Conservation (phyloP, 2,113 vertebrate species). For the Sapajus apella region DNA sequence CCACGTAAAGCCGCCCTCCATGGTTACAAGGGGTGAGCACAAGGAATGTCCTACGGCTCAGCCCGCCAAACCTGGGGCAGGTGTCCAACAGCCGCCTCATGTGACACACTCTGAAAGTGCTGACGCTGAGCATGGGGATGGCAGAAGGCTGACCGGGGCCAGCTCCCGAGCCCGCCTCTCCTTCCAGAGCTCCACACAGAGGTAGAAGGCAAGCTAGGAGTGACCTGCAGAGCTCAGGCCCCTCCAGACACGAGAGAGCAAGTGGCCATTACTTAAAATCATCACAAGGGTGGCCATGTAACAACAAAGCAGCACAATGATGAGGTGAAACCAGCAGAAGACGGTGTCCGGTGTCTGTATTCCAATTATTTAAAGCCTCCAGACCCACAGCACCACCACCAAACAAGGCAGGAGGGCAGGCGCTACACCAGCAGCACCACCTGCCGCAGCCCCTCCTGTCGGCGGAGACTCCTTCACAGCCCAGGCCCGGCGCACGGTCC, state of each 20-base stretch:
- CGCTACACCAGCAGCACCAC: no score
- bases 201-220: background rate
- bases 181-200: background rate
- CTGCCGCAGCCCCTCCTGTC: background rate
- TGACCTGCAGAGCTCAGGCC: background rate
- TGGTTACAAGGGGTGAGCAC: rapidly evolving
- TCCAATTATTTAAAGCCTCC: no score
- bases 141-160: background rate
- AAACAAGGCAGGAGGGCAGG: background rate
- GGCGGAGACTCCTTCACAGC: rapidly evolving
- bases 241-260: rapidly evolving
- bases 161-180: background rate
- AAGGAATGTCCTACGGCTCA: background rate
- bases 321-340: background rate
- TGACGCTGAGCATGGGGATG: rapidly evolving
- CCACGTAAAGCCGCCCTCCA: rapidly evolving
- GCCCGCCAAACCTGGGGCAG: background rate
- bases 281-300: rapidly evolving
- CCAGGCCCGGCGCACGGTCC: background rate
- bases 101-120: background rate
- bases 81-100: background rate
- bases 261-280: no score
- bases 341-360: rapidly evolving
- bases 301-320: background rate
- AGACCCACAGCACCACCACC: background rate